A percentile compares a stretch with the other conserved stretches of the same genome.
Conservation (phyloP, 2,797 vertebrate genomes). For the Eulemur coronatus region DNA sequence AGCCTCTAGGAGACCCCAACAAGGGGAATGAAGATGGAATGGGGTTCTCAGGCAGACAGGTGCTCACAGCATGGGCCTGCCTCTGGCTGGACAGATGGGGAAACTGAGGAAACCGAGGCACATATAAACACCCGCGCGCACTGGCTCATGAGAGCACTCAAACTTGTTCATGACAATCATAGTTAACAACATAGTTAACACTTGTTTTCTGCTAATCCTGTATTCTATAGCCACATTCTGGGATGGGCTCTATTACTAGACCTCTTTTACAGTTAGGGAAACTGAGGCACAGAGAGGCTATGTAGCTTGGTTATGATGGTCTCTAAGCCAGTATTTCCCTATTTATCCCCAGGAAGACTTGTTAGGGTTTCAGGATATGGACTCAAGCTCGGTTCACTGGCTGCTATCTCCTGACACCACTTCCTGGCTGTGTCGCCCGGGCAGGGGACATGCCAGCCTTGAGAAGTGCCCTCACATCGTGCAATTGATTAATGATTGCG, state of each 20-base stretch:
- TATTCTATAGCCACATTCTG: background rate
- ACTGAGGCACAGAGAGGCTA: background rate
- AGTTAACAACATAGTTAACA: background rate
- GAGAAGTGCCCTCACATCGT: background rate
- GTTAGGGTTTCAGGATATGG: background rate
- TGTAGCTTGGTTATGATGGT: no score
- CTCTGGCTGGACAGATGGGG: background rate
- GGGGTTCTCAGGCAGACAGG: background rate
- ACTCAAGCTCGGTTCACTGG: background rate
- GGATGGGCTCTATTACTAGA: background rate
- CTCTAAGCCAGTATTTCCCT: background rate
- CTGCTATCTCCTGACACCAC: background rate
- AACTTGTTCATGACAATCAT: background rate
- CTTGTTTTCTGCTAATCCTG: background rate
- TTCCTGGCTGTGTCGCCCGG: background rate
- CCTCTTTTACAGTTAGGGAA: background rate
- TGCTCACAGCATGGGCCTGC: background rate
- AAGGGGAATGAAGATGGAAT: background rate
- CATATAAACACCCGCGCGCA: background rate
- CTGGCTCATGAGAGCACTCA: no score
- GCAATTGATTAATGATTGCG: no score
- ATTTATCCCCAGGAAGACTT: background rate
- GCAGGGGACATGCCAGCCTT: no score
- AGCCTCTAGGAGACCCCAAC: slow-evolving; percentile 59
- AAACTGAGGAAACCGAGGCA: background rate